These are phyloP conservation scores for Corella eumyota DNA, from an alignment of 23 tunicate genomes.

Conservation along the genomic window DNA sequence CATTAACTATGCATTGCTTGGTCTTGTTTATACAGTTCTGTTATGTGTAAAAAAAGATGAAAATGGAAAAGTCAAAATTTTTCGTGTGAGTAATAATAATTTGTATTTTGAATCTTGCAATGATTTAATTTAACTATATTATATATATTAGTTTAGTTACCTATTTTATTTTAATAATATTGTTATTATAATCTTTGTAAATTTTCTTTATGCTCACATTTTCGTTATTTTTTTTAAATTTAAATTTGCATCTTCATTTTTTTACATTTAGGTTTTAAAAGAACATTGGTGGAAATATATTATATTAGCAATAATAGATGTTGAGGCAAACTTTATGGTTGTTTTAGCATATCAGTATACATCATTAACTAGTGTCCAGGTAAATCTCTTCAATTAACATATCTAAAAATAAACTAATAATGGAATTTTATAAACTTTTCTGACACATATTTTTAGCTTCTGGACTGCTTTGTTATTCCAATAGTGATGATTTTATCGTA, in stretches of 20 bases:
- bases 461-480: constrained; percentile 63
- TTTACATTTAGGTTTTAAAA: constrained; percentile 24
- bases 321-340: constrained; percentile 67
- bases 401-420: not conserved
- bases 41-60: constrained; percentile 35
- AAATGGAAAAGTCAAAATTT: constrained; percentile 19
- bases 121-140: not conserved
- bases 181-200: not conserved
- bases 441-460: constrained; percentile 56
- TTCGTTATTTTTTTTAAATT: too few species aligned
- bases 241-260: too few species aligned
- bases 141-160: not conserved
- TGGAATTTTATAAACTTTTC: too few species aligned
- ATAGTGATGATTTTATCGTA: constrained; percentile 75
- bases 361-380: constrained; percentile 86
- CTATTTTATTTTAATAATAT: not conserved
- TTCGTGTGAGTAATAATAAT: constrained; percentile 44
- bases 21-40: constrained; percentile 21
- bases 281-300: constrained; percentile 64
- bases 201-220: not conserved
- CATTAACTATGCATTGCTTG: constrained; percentile 40
- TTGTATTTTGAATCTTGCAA: too few species aligned
- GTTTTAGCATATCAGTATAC: constrained; percentile 80
- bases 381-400: not conserved
- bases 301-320: constrained; percentile 47